These are phyloP conservation scores for Brachionus manjavacas DNA, from an alignment of 1,140 invertebrate species.

Conservation along the genomic window DNA sequence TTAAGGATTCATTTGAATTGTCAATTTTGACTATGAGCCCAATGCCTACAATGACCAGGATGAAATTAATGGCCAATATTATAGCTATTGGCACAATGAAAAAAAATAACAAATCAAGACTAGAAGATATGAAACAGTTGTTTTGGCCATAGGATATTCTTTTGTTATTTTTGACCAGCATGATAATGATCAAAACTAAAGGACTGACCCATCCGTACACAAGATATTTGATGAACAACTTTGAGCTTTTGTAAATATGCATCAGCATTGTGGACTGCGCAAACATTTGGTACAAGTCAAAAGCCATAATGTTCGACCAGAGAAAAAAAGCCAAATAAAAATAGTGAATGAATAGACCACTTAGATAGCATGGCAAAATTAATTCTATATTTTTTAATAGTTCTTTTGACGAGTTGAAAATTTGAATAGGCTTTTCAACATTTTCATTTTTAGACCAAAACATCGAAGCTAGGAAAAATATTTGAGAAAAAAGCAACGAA, in stretches of 20 bases:
- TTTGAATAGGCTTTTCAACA: not conserved
- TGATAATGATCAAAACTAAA: not conserved
- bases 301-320: slow-evolving; percentile 18
- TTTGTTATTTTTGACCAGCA: not conserved
- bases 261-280: not conserved
- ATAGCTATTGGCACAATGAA: not conserved
- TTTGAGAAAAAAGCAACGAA: not conserved
- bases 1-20: not conserved
- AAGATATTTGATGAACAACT: not conserved
- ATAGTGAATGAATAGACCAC: not conserved
- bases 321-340: slow-evolving; percentile 16
- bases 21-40: not conserved
- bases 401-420: not conserved
- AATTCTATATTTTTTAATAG: not conserved
- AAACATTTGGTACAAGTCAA: slow-evolving; percentile 11
- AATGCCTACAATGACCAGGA: not conserved
- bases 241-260: not conserved
- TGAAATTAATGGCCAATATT: not conserved
- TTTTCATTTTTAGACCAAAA: not conserved
- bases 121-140: not conserved
- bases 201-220: not conserved
- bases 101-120: not conserved
- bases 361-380: not conserved
- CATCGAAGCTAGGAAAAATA: not conserved
- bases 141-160: not conserved